These are phyloP conservation scores for Pseudolycoriella hygida DNA, from an alignment of 2,888 invertebrate genomes.

Conservation along the genomic window DNA sequence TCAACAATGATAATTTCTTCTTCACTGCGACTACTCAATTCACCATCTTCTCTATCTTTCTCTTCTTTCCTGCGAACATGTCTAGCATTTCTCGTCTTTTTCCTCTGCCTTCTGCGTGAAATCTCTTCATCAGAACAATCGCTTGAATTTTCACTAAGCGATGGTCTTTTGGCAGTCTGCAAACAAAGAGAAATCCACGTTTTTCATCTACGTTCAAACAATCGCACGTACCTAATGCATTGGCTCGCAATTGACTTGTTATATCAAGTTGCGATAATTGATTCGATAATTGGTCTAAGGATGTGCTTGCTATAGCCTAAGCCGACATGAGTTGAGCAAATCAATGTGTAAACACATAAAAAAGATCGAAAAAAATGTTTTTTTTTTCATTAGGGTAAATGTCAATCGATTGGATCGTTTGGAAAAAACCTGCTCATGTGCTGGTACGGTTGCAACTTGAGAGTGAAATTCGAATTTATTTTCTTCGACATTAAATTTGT, in stretches of 20 bases:
- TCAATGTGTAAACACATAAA: too few relatives aligned
- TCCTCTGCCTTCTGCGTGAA: conserved; percentile 9
- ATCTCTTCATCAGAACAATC: conserved; percentile 16
- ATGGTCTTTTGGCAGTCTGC: not conserved
- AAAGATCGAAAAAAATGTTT: too few relatives aligned
- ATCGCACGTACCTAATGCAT: conserved; percentile 35
- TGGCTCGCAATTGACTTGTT: conserved; percentile 33
- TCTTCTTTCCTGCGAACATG: conserved; percentile 2
- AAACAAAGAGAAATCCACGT: conserved; percentile 5
- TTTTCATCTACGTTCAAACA: not conserved
- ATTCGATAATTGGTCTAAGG: conserved; percentile 16
- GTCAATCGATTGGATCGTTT: too few relatives aligned
- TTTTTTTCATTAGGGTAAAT: too few relatives aligned
- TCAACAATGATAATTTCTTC: not conserved
- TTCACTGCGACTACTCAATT: conserved; percentile 4
- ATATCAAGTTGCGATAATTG: conserved; percentile 18
- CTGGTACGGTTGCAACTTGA: conserved; percentile 31
- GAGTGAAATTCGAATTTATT: conserved; percentile 67
- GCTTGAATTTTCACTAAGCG: not conserved
- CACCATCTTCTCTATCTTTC: conserved; percentile 15
- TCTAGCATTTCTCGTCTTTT: too few relatives aligned
- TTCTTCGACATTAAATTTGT: conserved; percentile 59
- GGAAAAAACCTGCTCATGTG: conserved; percentile 12
- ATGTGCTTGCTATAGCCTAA: not conserved
- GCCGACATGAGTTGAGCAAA: too few relatives aligned